Percentiles rank a stretch among this genome's conserved stretches.
Conservation (phyloP, 37 sponge, comb jelly and placozoan genomes). For the Geodia barretti region DNA sequence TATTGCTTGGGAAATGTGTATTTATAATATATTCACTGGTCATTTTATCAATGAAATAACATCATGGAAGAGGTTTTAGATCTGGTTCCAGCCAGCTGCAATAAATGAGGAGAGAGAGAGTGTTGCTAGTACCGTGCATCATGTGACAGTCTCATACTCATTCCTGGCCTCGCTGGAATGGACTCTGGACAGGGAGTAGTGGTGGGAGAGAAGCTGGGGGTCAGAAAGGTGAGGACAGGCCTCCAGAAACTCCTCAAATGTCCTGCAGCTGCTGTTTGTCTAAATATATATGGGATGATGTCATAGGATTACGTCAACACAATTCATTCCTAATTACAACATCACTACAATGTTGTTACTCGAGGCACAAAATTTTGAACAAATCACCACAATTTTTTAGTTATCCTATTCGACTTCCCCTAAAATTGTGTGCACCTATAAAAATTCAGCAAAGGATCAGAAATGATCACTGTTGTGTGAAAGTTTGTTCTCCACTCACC, state of each 20-base stretch:
- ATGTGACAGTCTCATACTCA: conserved; percentile 2
- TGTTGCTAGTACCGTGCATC: no score
- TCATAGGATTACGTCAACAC: neutral
- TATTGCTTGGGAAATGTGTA: no score
- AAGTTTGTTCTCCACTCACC: neutral
- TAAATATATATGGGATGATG: neutral
- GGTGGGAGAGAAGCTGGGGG: neutral
- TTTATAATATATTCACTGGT: no score
- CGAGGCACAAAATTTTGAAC: no score
- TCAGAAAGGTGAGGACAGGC: conserved; percentile 25
- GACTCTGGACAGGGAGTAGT: conserved; percentile 15
- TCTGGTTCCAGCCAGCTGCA: conserved; percentile 46
- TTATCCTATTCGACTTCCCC: no score
- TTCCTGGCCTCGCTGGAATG: conserved; percentile 19
- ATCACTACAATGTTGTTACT: no score
- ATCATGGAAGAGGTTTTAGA: conserved; percentile 27
- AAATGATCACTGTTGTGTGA: neutral
- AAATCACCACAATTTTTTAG: no score
- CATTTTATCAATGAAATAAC: no score
- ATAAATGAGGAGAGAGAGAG: neutral
- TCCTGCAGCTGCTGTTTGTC: neutral
- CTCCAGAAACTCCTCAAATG: conserved; percentile 35
- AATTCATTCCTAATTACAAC: neutral
- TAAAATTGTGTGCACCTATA: no score
- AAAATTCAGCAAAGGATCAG: no score